Evolutionary conservation across 2,888 invertebrate genomes (phyloP).

Genomic region (Cosmopolites sordidus): DNA sequence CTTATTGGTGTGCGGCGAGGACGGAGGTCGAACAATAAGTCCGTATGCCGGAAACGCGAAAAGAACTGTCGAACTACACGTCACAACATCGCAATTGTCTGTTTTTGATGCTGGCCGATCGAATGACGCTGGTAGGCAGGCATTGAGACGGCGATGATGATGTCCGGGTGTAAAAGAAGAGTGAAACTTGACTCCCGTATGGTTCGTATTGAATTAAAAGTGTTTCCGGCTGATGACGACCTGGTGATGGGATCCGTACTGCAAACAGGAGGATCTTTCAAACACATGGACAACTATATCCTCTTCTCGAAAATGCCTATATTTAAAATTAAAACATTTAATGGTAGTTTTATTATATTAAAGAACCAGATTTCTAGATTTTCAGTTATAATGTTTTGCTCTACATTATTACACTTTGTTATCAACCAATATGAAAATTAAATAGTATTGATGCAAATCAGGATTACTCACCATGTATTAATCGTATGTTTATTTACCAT

Average conservation of each 20-base stretch:
- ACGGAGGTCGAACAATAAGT: constrained; percentile 21
- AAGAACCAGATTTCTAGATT: too few species aligned
- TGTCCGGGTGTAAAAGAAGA: constrained; percentile 18
- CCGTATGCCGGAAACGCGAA: constrained; percentile 22
- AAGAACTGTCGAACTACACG: constrained; percentile 23
- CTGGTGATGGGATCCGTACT: not conserved
- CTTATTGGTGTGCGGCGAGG: constrained; percentile 24
- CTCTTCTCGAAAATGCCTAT: too few species aligned
- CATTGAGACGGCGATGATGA: not conserved
- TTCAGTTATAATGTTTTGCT: too few species aligned
- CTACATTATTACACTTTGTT: too few species aligned
- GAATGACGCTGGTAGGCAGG: constrained; percentile 10
- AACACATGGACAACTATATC: too few species aligned
- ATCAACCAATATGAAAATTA: too few species aligned
- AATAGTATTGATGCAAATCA: too few species aligned
- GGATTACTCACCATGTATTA: too few species aligned
- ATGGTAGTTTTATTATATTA: too few species aligned
- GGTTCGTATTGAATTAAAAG: constrained; percentile 6
- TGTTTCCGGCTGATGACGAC: constrained; percentile 11
- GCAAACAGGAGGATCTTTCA: not conserved
- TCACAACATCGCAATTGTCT: constrained; percentile 26
- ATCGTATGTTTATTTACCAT: too few species aligned
- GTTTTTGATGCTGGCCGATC: constrained; percentile 11
- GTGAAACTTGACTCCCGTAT: constrained; percentile 18
- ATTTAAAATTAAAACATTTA: too few species aligned